Conservation (phyloP, 2,888 invertebrate species). For the Allolobophora icterica region DNA sequence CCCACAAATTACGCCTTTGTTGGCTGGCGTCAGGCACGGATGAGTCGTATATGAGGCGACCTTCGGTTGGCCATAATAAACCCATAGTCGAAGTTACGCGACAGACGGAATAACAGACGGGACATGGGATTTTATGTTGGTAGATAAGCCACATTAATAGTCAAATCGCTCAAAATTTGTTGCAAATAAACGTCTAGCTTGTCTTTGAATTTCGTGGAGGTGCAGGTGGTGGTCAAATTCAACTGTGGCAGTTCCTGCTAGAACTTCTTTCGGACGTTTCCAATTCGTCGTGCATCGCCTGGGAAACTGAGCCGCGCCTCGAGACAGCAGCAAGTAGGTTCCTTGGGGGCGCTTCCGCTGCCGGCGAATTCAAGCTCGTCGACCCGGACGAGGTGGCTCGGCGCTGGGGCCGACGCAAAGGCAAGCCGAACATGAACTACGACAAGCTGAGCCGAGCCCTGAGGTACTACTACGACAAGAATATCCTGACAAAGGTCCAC, state of each 20-base stretch:
- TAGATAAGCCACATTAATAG: too few relatives aligned
- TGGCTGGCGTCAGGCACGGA: too few relatives aligned
- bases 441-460: conserved; percentile 76
- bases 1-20: too few relatives aligned
- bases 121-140: too few relatives aligned
- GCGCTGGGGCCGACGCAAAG: conserved; percentile 39
- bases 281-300: conserved; percentile 87
- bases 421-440: conserved; percentile 43
- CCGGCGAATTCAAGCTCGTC: conserved; percentile 39
- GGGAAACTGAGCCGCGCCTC: conserved; percentile 35
- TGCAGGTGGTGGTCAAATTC: conserved; percentile 81
- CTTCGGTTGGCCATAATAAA: too few relatives aligned
- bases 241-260: conserved; percentile 97
- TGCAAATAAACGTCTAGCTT: not conserved
- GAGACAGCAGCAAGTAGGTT: conserved; percentile 36
- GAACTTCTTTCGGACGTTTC: conserved; percentile 87
- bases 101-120: too few relatives aligned
- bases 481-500: conserved; percentile 97
- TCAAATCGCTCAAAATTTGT: too few relatives aligned
- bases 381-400: conserved; percentile 40
- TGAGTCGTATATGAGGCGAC: too few relatives aligned
- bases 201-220: not conserved
- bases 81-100: too few relatives aligned
- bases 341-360: not conserved
- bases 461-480: conserved; percentile 96